Conservation (phyloP, 2,888 invertebrate genomes). For the Cryptus viduatorius region DNA sequence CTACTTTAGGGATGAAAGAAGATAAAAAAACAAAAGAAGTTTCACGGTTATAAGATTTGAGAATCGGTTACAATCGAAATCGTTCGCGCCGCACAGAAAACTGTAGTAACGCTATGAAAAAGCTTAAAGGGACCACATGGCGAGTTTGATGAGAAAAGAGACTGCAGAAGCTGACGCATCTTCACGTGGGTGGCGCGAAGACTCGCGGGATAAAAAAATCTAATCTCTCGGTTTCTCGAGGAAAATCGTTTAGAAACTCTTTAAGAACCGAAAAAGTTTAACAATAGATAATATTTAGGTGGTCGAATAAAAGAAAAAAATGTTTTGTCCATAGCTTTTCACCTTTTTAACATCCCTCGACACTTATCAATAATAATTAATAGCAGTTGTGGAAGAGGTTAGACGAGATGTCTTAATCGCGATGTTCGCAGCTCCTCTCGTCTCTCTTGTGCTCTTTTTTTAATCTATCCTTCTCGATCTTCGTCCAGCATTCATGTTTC, state of each 20-base stretch:
- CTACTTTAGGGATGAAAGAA: background rate
- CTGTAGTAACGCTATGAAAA: background rate
- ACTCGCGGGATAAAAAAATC: conserved; percentile 14
- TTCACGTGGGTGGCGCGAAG: conserved; percentile 45
- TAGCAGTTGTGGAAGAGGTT: conserved; percentile 25
- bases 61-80: conserved; percentile 20
- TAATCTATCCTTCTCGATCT: conserved; percentile 19
- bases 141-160: conserved; percentile 10
- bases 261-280: background rate
- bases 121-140: background rate
- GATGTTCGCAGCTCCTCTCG: background rate
- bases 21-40: background rate
- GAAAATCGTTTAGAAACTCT: conserved; percentile 52
- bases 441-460: conserved; percentile 19
- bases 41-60: background rate
- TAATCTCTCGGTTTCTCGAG: conserved; percentile 17
- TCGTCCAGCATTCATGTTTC: conserved; percentile 4
- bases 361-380: conserved; percentile 52
- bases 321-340: conserved; percentile 17
- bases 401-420: conserved; percentile 43
- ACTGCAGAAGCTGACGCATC: conserved; percentile 43
- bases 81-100: conserved; percentile 1
- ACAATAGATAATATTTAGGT: conserved; percentile 37
- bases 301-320: conserved; percentile 19
- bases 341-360: conserved; percentile 25